phyloP scores from a whole-genome alignment of 2,797 vertebrate genomes.

The Buphagus erythrorhynchus region DNA sequence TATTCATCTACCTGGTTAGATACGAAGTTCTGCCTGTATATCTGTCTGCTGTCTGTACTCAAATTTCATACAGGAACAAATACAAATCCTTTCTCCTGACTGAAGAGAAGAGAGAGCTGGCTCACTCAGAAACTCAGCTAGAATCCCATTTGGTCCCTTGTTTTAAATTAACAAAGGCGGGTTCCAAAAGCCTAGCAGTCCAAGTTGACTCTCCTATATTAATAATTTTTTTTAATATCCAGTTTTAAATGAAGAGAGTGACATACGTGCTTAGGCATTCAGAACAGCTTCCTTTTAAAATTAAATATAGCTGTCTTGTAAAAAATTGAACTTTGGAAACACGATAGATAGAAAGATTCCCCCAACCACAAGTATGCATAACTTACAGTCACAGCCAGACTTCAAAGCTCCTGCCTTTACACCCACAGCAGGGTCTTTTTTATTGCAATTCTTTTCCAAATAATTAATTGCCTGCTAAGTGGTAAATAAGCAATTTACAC shows the following conservation, averaged over 20 bases:
- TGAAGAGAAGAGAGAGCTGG: not conserved
- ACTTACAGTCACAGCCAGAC: not conserved
- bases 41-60: not conserved
- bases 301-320: not conserved
- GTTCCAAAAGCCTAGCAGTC: not conserved
- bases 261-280: not conserved
- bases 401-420: constrained; percentile 14
- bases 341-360: not conserved
- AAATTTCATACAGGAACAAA: not conserved
- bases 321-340: constrained; percentile 18
- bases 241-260: not conserved
- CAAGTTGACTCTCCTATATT: not conserved
- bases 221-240: not conserved
- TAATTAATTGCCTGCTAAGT: not conserved
- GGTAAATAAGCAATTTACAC: not conserved
- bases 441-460: not conserved
- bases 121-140: not conserved
- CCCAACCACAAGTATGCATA: not conserved
- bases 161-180: not conserved
- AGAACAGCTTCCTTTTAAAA: constrained; percentile 6
- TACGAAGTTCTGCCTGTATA: not conserved
- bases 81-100: not conserved
- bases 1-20: not conserved
- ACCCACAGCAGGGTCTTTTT: not conserved
- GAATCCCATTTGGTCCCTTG: not conserved